These are phyloP conservation scores for Rhimphoctona megacephalus DNA, from an alignment of 2,888 invertebrate species.

Conservation along the genomic window DNA sequence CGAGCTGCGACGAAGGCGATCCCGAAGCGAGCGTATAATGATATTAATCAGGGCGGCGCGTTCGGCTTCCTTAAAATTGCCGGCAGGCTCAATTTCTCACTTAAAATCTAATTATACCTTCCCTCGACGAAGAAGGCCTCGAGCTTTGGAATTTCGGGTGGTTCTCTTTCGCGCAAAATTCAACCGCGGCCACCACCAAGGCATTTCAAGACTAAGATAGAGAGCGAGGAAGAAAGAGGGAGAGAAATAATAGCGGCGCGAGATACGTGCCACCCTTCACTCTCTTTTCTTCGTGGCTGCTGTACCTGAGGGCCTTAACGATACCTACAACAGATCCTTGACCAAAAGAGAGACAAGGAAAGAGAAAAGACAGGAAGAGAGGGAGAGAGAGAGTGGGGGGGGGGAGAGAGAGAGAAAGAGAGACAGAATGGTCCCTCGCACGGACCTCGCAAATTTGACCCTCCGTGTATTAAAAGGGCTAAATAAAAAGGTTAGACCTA, in stretches of 20 bases:
- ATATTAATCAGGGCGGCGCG: constrained; percentile 84
- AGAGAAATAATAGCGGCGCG: constrained; percentile 50
- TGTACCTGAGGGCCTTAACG: constrained; percentile 60
- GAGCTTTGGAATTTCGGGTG: constrained; percentile 70
- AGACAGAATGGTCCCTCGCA: constrained; percentile 46
- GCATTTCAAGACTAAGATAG: constrained; percentile 13
- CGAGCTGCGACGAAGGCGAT: constrained; percentile 62
- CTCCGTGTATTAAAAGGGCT: constrained; percentile 76
- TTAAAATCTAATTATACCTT: constrained; percentile 84
- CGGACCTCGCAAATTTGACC: constrained; percentile 79
- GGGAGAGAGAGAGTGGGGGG: neutral
- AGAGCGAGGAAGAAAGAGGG: constrained; percentile 34
- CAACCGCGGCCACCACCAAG: constrained; percentile 39
- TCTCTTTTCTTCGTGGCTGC: constrained; percentile 50
- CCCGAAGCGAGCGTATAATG: constrained; percentile 79
- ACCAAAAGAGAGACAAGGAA: constrained; percentile 34
- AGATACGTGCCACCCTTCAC: constrained; percentile 66
- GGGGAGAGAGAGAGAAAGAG: constrained; percentile 23
- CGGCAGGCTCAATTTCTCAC: constrained; percentile 84
- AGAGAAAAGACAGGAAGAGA: constrained; percentile 6
- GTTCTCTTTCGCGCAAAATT: constrained; percentile 50
- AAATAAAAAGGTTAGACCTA: constrained; percentile 74
- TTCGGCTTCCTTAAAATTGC: constrained; percentile 85
- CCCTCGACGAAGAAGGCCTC: constrained; percentile 69
- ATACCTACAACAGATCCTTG: constrained; percentile 51